Conservation (phyloP, 2,797 vertebrate species). For the Neosalanx taihuensis region DNA sequence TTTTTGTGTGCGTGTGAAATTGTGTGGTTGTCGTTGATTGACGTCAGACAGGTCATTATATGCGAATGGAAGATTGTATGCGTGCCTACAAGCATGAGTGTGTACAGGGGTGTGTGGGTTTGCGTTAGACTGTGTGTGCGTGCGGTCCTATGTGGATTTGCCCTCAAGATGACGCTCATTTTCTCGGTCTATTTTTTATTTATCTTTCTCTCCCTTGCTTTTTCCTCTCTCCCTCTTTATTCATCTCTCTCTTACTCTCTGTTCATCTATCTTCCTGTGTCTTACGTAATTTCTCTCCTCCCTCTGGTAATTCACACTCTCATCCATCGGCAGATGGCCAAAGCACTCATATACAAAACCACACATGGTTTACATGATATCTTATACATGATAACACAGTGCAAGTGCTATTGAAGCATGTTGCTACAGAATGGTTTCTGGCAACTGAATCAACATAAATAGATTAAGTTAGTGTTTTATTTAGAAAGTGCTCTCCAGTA, state of each 20-base stretch:
- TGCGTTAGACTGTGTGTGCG: slow-evolving; percentile 4
- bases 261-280: not conserved
- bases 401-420: not conserved
- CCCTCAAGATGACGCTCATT: slow-evolving; percentile 21
- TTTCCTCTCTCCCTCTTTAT: slow-evolving; percentile 17
- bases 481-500: too few species aligned
- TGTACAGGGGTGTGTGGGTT: not conserved
- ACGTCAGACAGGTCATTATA: slow-evolving; percentile 50
- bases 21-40: slow-evolving; percentile 49
- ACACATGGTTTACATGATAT: not conserved
- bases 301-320: slow-evolving; percentile 56
- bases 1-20: slow-evolving; percentile 18
- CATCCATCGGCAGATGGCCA: slow-evolving; percentile 69
- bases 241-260: not conserved
- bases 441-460: too few species aligned
- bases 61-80: not conserved
- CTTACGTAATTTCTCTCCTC: not conserved
- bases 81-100: not conserved
- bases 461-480: too few species aligned
- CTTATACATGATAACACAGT: not conserved
- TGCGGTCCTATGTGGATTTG: slow-evolving; percentile 10
- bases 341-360: slow-evolving; percentile 11
- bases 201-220: slow-evolving; percentile 18
- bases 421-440: too few species aligned
- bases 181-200: slow-evolving; percentile 3